Percentiles rank a stretch among this genome's conserved stretches.
Conservation (phyloP, 2,797 vertebrate species). For the Uromys caudimaculatus region DNA sequence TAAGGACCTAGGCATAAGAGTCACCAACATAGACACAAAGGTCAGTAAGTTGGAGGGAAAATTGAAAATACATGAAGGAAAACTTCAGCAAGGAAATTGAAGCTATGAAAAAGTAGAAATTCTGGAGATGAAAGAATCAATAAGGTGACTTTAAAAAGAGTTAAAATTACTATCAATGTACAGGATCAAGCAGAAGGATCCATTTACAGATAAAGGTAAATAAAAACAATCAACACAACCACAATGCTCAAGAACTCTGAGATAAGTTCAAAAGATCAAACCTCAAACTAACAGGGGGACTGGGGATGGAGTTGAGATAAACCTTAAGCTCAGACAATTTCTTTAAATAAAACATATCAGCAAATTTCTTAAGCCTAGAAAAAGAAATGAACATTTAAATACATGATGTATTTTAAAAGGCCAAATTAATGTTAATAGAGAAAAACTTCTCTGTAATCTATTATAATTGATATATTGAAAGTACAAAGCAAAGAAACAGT, state of each 20-base stretch:
- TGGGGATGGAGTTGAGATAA: not conserved
- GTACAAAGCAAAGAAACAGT: not conserved
- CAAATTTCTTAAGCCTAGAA: not conserved
- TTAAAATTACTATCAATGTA: not conserved
- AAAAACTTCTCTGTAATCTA: not conserved
- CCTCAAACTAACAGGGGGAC: not conserved
- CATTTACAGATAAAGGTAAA: no score
- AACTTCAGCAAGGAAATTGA: not conserved
- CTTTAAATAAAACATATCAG: not conserved
- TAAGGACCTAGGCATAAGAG: not conserved
- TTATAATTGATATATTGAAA: not conserved
- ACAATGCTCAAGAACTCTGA: no score
- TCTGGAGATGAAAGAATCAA: not conserved
- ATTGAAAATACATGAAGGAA: not conserved
- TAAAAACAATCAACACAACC: not conserved
- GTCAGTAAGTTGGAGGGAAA: not conserved
- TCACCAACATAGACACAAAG: not conserved
- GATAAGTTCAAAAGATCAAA: not conserved
- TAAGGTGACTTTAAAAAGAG: not conserved
- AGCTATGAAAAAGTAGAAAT: not conserved
- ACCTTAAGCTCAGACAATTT: not conserved
- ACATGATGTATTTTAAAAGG: not conserved
- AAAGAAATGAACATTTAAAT: not conserved
- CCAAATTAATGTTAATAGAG: not conserved
- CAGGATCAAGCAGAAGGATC: not conserved